Evolutionary conservation across 2,888 invertebrate genomes (phyloP).

Genomic region (Diachrysia chrysitis): DNA sequence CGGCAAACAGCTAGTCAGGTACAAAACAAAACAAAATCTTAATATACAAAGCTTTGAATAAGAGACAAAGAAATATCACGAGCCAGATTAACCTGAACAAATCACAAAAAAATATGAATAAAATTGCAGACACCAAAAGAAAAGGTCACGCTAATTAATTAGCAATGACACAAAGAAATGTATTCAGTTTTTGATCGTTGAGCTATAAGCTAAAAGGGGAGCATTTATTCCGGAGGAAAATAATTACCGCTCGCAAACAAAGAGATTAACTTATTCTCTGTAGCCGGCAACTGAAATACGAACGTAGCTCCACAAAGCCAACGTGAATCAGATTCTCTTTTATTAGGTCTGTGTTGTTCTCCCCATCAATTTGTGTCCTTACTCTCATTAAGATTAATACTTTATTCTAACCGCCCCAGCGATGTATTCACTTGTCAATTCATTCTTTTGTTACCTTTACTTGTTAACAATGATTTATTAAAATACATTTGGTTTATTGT

Average conservation of each 20-base stretch:
- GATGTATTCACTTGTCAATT: constrained; percentile 42
- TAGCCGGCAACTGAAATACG: constrained; percentile 65
- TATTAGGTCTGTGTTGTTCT: constrained; percentile 63
- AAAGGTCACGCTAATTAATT: constrained; percentile 58
- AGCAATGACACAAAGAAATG: constrained; percentile 60
- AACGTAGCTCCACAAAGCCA: constrained; percentile 67
- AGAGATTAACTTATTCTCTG: constrained; percentile 67
- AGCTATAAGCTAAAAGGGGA: constrained; percentile 62
- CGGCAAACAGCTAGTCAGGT: not conserved
- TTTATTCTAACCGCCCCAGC: constrained; percentile 55
- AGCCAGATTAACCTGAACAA: constrained; percentile 43
- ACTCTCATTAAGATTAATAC: constrained; percentile 61
- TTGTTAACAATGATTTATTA: constrained; percentile 15
- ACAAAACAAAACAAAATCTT: constrained; percentile 13
- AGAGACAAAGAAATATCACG: constrained; percentile 30
- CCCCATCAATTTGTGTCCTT: constrained; percentile 65
- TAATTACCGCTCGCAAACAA: constrained; percentile 68
- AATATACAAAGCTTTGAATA: constrained; percentile 25
- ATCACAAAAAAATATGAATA: constrained; percentile 42
- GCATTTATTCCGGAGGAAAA: constrained; percentile 63
- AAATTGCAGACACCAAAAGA: constrained; percentile 33
- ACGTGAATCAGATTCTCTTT: constrained; percentile 68
- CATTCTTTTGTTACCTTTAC: constrained; percentile 29
- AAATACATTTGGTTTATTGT: constrained; percentile 11
- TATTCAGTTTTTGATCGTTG: constrained; percentile 63